Conservation (phyloP, 2,113 vertebrate genomes). For the Malurus cyaneus region DNA sequence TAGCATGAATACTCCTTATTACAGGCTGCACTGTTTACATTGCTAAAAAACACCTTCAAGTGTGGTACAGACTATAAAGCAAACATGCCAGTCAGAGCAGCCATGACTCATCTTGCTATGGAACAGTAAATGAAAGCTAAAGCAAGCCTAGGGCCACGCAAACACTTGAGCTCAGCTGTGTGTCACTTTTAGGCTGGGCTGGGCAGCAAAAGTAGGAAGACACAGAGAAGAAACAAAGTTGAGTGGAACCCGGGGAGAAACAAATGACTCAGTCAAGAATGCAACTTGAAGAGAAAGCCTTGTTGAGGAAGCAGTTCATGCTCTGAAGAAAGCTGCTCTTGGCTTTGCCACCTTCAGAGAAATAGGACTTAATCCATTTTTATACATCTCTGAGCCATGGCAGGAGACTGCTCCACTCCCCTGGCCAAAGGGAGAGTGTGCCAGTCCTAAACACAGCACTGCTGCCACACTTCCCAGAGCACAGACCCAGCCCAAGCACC, state of each 20-base stretch:
- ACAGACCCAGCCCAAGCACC: slow-evolving; percentile 64
- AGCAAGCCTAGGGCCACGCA: background rate
- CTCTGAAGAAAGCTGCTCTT: background rate
- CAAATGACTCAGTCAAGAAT: background rate
- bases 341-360: background rate
- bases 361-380: background rate
- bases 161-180: background rate
- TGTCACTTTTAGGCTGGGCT: background rate
- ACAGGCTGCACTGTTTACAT: background rate
- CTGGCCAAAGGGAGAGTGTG: background rate
- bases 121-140: background rate
- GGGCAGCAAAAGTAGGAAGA: background rate
- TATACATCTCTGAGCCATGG: background rate
- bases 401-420: background rate
- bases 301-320: background rate
- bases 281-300: background rate
- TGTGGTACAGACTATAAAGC: background rate
- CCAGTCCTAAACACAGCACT: background rate
- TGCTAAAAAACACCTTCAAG: background rate
- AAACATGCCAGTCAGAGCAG: background rate
- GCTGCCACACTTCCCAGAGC: background rate
- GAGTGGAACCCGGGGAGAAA: background rate
- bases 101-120: background rate
- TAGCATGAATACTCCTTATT: background rate
- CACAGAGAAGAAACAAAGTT: background rate